These are phyloP conservation scores for Aldrovandia affinis DNA, from an alignment of 2,797 vertebrate genomes.

Conservation along the genomic window DNA sequence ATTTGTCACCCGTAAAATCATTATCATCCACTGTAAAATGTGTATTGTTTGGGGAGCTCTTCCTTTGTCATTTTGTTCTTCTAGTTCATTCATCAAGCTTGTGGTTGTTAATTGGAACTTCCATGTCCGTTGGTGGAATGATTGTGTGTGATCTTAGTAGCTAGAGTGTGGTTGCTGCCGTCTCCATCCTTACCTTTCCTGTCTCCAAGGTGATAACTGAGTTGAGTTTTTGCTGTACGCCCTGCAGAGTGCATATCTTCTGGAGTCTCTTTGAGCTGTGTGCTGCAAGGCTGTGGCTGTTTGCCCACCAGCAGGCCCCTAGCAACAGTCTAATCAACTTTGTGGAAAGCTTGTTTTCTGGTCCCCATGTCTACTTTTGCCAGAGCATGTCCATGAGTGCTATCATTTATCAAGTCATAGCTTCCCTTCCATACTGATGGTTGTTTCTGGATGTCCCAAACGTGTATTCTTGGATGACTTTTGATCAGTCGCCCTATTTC, in stretches of 20 bases:
- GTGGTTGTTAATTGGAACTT: not conserved
- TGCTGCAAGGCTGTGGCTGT: conserved; percentile 28
- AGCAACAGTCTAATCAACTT: conserved; percentile 47
- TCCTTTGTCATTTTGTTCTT: not conserved
- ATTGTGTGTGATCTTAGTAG: conserved; percentile 23
- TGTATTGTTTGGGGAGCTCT: not conserved
- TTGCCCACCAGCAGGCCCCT: conserved; percentile 38
- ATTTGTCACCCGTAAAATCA: not conserved
- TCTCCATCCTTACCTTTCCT: conserved; percentile 29
- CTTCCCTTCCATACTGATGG: not conserved
- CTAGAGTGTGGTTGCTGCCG: conserved; percentile 37
- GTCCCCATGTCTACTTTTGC: not conserved
- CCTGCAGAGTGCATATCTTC: conserved; percentile 48
- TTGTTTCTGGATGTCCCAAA: not conserved
- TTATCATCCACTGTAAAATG: not conserved
- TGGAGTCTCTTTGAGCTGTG: conserved; percentile 42
- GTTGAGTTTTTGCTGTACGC: conserved; percentile 46
- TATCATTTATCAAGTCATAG: not conserved
- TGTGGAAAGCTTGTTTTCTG: not conserved
- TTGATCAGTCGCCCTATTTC: not conserved
- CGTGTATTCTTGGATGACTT: not conserved
- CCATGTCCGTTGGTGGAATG: not conserved
- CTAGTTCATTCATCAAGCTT: conserved; percentile 2
- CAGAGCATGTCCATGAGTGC: conserved; percentile 2
- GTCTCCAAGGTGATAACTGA: conserved; percentile 56